Percentiles rank a stretch among this genome's conserved stretches.
phyloP scores from a whole-genome alignment of 1,140 invertebrate species.

The Drosophila malerkotliana region DNA sequence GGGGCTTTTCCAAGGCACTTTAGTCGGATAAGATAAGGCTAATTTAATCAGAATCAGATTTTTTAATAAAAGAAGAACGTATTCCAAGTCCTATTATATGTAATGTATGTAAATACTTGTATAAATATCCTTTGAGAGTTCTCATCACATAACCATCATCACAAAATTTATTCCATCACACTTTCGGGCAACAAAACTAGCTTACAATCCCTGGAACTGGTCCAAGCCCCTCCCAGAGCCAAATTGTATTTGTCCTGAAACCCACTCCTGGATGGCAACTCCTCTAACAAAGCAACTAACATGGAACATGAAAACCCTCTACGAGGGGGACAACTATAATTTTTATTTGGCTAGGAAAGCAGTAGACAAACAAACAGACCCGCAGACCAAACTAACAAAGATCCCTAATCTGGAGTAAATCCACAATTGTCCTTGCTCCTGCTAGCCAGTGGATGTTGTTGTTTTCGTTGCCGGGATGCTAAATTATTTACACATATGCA shows the following conservation, averaged over 20 bases:
- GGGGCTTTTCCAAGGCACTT: neutral
- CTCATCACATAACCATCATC: slow-evolving; percentile 37
- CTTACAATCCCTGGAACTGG: slow-evolving; percentile 19
- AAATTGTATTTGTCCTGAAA: slow-evolving; percentile 42
- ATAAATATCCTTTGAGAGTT: slow-evolving; percentile 1
- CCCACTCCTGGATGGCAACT: slow-evolving; percentile 13
- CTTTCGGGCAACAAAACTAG: slow-evolving; percentile 18
- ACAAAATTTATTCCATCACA: slow-evolving; percentile 47
- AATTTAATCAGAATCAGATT: neutral
- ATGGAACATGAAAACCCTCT: slow-evolving; percentile 17
- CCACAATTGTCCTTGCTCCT: slow-evolving; percentile 56
- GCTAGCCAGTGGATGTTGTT: slow-evolving; percentile 17
- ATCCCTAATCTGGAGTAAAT: slow-evolving; percentile 80
- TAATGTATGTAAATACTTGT: slow-evolving; percentile 12
- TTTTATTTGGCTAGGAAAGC: slow-evolving; percentile 65
- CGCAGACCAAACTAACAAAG: slow-evolving; percentile 67
- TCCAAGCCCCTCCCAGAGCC: slow-evolving; percentile 15
- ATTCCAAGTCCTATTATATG: slow-evolving; percentile 2
- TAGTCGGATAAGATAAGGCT: neutral
- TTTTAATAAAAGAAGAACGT: neutral
- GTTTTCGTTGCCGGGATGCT: slow-evolving; percentile 33
- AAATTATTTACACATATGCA: slow-evolving; percentile 82
- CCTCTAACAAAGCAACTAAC: slow-evolving; percentile 16
- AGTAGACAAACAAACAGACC: slow-evolving; percentile 43
- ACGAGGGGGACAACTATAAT: slow-evolving; percentile 58